A percentile compares a stretch with the other conserved stretches of the same genome.
Evolutionary conservation across 2,888 invertebrate species (phyloP).

Genomic region (Drosophila cracens): DNA sequence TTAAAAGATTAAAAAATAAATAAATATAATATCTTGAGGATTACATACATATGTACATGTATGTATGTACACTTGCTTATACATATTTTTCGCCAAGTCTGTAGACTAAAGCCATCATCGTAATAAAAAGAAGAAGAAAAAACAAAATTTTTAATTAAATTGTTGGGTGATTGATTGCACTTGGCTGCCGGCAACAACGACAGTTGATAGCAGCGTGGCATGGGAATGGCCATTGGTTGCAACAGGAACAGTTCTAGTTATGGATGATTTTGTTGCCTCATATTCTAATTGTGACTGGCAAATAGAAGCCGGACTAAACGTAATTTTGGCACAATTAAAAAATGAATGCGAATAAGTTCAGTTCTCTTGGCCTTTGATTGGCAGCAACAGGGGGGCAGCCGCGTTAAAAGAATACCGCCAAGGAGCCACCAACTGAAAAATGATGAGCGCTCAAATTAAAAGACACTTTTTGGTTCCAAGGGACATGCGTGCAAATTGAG

Average conservation of each 20-base stretch:
- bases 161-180: conserved; percentile 73
- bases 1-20: background rate
- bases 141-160: conserved; percentile 69
- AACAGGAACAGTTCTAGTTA: conserved; percentile 40
- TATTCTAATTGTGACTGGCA: conserved; percentile 58
- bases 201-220: background rate
- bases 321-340: conserved; percentile 69
- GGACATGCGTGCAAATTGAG: conserved; percentile 76
- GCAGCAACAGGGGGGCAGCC: background rate
- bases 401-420: background rate
- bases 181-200: conserved; percentile 36
- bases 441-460: conserved; percentile 65
- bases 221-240: background rate
- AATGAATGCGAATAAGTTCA: conserved; percentile 72
- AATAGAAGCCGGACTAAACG: conserved; percentile 53
- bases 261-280: conserved; percentile 45
- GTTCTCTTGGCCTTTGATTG: conserved; percentile 65
- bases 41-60: background rate
- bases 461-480: conserved; percentile 71
- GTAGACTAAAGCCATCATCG: conserved; percentile 31
- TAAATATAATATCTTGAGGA: background rate
- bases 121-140: conserved; percentile 47
- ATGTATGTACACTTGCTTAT: background rate
- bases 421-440: conserved; percentile 16
- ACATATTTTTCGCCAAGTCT: background rate